Evolutionary conservation across 2,113 vertebrate genomes (phyloP), one percentile per base, ranked within the genome.

Genomic region (Pogonocichla stellata): DNA sequence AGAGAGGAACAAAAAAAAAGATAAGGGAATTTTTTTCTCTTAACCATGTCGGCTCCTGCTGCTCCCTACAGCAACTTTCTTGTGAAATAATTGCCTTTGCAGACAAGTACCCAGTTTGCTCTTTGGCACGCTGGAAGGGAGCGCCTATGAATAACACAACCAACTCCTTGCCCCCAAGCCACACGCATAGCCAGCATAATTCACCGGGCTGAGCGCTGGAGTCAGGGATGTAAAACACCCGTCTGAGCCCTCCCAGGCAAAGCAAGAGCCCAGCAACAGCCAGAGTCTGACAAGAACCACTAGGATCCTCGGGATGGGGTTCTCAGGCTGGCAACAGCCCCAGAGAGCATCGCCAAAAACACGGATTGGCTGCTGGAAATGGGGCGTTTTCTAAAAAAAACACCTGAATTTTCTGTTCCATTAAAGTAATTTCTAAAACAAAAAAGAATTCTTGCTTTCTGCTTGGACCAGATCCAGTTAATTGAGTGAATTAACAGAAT

Each of bases 141-240:
- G 95, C 54, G 73, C 79, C 92, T 36, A 20, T 90, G 80, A 93
- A 89, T 70, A 95, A 67, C 77, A 51, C 73, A 78, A 81, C 71
- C 94, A 96, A 95, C 96, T 96, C 94, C 95, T 96, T 96, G 88
- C 96, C 96, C 94, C 80, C 78, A 12, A 96, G 96, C 95, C 95
- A 97, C 94, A 87, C 82, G 92, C 93, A 95, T 34, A 97, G 93
- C 95, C 94, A 85, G 75, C 91, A 90, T 93, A 97, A 96, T 86
- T 95, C 42, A 7, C 79, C 54, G 18, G 91, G 58, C 90, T 80
- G 90, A 92, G 81, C 61, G 69, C 90, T 79, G 84, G 92, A 96
- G 93, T 88, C 94, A 65, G 72, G 66, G 80, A 88, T 93, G 90
- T 86, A 96, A 97, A 93, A 88, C 61, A 97, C 73, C 83, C 58